phyloP scores from a whole-genome alignment of 2,113 vertebrate species.

The Hypanus sabinus region DNA sequence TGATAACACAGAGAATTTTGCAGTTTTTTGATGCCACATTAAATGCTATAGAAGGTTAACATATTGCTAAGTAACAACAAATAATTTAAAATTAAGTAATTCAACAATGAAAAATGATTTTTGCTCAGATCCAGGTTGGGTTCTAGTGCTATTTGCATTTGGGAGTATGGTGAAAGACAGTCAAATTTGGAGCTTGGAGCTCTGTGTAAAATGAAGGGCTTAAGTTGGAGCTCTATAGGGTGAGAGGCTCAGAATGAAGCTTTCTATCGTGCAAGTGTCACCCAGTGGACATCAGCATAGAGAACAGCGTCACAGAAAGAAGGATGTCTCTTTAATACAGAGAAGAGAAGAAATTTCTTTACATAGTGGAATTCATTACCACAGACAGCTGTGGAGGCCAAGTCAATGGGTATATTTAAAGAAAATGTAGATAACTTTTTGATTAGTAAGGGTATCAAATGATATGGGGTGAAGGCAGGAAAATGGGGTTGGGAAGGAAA shows the following conservation, averaged over 20 bases:
- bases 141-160: neutral
- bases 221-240: neutral
- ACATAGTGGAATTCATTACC: no score
- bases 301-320: no score
- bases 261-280: neutral
- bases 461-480: no score
- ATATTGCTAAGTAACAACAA: neutral
- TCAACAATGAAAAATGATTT: neutral
- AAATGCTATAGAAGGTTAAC: neutral
- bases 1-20: neutral
- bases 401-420: no score
- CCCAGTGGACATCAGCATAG: neutral
- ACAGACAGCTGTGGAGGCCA: no score
- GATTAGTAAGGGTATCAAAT: no score
- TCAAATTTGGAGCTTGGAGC: neutral
- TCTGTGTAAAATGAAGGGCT: neutral
- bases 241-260: neutral
- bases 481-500: no score
- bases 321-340: no score
- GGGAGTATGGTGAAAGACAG: neutral
- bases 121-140: neutral
- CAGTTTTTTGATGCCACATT: neutral
- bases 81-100: neutral
- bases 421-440: no score
- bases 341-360: no score